phyloP scores from a whole-genome alignment of 2,888 invertebrate genomes.

The Zaprionus obscuricornis region DNA sequence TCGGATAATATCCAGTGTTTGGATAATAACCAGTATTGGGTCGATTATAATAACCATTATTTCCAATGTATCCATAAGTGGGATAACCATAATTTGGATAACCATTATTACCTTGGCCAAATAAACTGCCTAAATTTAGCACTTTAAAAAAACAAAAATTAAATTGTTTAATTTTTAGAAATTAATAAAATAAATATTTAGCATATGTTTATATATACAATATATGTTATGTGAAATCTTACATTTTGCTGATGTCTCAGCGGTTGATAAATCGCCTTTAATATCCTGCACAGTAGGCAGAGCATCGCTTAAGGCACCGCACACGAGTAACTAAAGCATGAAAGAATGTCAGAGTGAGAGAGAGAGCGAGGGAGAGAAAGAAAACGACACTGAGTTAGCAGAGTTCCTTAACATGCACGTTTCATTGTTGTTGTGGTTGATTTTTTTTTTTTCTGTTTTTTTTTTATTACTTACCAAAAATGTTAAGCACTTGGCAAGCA shows the following conservation, averaged over 20 bases:
- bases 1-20: constrained; percentile 49
- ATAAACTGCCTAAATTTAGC: constrained; percentile 83
- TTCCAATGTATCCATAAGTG: constrained; percentile 46
- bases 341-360: too few species aligned
- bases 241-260: constrained; percentile 81
- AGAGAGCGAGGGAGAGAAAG: too few species aligned
- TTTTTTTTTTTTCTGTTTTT: neutral
- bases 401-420: too few species aligned
- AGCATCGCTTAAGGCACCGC: constrained; percentile 26
- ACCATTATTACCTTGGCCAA: constrained; percentile 61
- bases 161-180: too few species aligned
- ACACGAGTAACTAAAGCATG: constrained; percentile 44
- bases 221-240: constrained; percentile 58
- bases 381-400: too few species aligned
- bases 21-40: constrained; percentile 51
- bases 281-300: constrained; percentile 27
- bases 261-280: constrained; percentile 69
- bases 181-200: neutral
- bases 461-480: constrained; percentile 39
- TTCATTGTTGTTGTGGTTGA: too few species aligned
- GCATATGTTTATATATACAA: neutral
- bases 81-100: constrained; percentile 62
- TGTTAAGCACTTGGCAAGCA: constrained; percentile 36
- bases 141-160: constrained; percentile 71
- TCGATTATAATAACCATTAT: constrained; percentile 33